Base-by-base conservation (phyloP, 2,888 invertebrate species). In the Asteroscopus sphinx region DNA sequence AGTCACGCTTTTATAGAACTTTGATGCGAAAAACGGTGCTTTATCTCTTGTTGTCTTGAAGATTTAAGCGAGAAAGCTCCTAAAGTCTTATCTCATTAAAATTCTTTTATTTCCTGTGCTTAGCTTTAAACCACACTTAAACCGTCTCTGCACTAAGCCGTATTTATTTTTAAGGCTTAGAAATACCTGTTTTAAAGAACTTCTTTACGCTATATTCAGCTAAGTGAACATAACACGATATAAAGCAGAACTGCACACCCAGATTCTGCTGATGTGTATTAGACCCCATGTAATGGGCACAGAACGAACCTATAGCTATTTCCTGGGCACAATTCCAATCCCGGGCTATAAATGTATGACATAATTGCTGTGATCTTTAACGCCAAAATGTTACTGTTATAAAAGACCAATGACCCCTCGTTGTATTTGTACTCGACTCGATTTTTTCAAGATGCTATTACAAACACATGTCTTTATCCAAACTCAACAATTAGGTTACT, bases 301-400 rank as follows among this genome's bases (percentile, higher is more conserved):
- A 13, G 7, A 33, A 42, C 28, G 13, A 25, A 6, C 11, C 26
- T 15, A 12, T 25, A 45, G 36, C 36, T 37, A n/a, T 45, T 15
- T 25, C 17, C 15, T 16, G 71, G 65, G 66, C 66, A 67, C 51
- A 25, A 40, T 17, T 57, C 71, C 66, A 66, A 65, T 26, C 12
- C 26, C 6, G 3, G 11, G 15, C 44, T 49, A 25, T 48, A 47
- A 62, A 35, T 28, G 45, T 28, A 51, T 51, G 46, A 47, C 42
- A 55, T 46, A 40, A 64, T 65, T 48, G 47, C 45, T 30, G 35
- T 57, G 47, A 51, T 70, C 41, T 46, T 42, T 42, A 35, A 48
- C 35, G 35, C 28, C 15, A 57, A 69, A 65, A 70, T 71, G 26
- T 56, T 42, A 40, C 35, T 51, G 15, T 30, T 45, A 25, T 32